These are phyloP conservation scores for Chamaetylas fuelleborni DNA, from an alignment of 2,113 vertebrate species.

Conservation along the genomic window DNA sequence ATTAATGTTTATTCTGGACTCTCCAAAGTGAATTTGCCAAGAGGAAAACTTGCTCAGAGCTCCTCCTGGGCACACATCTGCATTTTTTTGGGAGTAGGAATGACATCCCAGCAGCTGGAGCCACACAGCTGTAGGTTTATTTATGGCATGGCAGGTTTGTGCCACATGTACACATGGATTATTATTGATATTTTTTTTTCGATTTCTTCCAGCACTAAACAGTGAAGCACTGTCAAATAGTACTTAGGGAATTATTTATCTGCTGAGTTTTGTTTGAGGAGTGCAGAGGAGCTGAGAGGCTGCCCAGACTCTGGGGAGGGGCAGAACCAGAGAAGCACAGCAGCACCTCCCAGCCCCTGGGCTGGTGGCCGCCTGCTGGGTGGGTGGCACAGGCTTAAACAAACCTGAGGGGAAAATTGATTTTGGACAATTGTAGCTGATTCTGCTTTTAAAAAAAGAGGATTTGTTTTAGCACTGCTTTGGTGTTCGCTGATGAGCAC, in stretches of 20 bases:
- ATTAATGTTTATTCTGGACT: background rate
- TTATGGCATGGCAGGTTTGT: background rate
- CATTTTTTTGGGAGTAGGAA: rapidly evolving
- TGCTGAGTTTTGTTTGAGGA: background rate
- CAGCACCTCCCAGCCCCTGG: background rate
- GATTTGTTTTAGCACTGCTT: background rate
- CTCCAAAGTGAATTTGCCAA: background rate
- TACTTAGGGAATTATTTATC: background rate
- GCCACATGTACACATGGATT: background rate
- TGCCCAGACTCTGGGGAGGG: background rate
- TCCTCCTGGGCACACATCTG: background rate
- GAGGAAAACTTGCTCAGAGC: background rate
- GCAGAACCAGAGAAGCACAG: background rate
- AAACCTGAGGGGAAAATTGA: background rate
- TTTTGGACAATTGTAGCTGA: background rate
- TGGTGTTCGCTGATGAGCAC: background rate
- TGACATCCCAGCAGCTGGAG: background rate
- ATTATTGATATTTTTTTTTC: background rate
- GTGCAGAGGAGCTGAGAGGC: background rate
- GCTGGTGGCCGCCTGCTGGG: background rate
- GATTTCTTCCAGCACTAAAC: background rate
- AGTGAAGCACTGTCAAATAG: background rate
- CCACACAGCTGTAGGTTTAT: rapidly evolving
- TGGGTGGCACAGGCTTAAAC: background rate
- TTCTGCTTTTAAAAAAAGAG: background rate